Conservation (phyloP, 2,797 vertebrate species). For the Jordanella pulchra region DNA sequence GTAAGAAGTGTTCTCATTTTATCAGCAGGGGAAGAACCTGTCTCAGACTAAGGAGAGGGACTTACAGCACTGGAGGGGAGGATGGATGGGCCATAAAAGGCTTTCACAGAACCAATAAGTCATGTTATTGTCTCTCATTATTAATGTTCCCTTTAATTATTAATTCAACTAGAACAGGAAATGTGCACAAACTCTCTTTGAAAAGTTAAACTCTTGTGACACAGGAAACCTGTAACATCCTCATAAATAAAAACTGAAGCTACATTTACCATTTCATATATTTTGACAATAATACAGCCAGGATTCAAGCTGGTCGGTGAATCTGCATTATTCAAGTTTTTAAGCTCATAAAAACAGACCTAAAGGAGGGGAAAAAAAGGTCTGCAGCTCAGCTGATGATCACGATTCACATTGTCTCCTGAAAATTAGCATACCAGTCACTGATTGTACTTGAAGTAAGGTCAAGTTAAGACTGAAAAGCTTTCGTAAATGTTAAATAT, state of each 20-base stretch:
- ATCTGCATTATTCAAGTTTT: neutral
- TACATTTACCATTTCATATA: neutral
- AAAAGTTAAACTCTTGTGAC: conserved; percentile 3
- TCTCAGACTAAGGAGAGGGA: neutral
- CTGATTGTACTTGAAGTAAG: neutral
- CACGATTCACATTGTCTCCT: neutral
- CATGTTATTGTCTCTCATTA: neutral
- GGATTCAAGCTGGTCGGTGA: neutral
- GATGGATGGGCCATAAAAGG: conserved; percentile 1
- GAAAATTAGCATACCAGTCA: too few species aligned
- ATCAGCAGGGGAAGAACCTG: conserved; percentile 10
- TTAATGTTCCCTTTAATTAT: neutral
- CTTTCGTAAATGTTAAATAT: too few species aligned
- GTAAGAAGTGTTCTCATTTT: conserved; percentile 10
- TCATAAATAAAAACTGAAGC: neutral
- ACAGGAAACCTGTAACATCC: neutral
- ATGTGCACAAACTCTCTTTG: conserved; percentile 1
- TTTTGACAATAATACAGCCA: neutral
- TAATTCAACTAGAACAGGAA: neutral
- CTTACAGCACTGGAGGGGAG: conserved; percentile 8
- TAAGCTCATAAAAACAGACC: neutral
- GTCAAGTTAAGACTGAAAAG: neutral
- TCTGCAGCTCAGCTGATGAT: neutral
- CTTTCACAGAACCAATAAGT: conserved; percentile 3
- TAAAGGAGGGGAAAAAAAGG: neutral